Base-by-base conservation (phyloP, 2,888 invertebrate species). In the Platycheirus rosarum region DNA sequence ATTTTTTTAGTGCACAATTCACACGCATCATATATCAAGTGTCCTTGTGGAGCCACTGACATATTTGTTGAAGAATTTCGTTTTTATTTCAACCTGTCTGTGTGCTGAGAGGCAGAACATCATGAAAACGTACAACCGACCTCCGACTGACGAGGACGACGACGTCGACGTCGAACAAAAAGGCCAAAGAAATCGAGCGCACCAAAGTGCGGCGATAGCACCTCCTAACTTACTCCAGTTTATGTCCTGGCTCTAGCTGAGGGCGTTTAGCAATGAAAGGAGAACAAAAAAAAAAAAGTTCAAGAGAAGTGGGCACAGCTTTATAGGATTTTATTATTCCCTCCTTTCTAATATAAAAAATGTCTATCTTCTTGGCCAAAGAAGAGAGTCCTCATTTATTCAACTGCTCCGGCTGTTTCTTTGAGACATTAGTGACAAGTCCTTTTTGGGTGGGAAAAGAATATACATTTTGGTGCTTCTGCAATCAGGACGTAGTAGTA, bases 1-100 rank as follows among this genome's bases (percentile, higher is more conserved):
- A 44, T 26, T 18, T 57, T 32, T 60, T n/a, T n/a, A n/a, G n/a
- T n/a, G n/a, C 29, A 60, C 60, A 60, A 79, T 79, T 74, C 74
- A 44, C 55, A 69, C 79, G 55, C 69, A 65, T 57, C 51, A 51
- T 70, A 62, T 32, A 53, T 76, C 57, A 76, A 80, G 80, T 66
- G 70, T 66, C 70, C 70, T 76, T 80, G 70, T 80, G 57, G 76
- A 80, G 70, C 76, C 76, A 71, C 76, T 76, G 80, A 76, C 76
- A 76, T 23, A 79, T 80, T 80, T 76, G 60, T 76, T 76, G 26
- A 75, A 70, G 75, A 63, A 68, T 79, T 63, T 42, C 51, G 20
- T 51, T 60, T 44, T 53, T 60, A 11, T 20, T 42, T 18, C 37
- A 60, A 55, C 2, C 51, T 70, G 63, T 53, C 53, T 70, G 42